Evolutionary conservation across 2,888 invertebrate species (phyloP), one percentile per base, ranked within the genome.

Genomic region (Camptogramma bilineatum): DNA sequence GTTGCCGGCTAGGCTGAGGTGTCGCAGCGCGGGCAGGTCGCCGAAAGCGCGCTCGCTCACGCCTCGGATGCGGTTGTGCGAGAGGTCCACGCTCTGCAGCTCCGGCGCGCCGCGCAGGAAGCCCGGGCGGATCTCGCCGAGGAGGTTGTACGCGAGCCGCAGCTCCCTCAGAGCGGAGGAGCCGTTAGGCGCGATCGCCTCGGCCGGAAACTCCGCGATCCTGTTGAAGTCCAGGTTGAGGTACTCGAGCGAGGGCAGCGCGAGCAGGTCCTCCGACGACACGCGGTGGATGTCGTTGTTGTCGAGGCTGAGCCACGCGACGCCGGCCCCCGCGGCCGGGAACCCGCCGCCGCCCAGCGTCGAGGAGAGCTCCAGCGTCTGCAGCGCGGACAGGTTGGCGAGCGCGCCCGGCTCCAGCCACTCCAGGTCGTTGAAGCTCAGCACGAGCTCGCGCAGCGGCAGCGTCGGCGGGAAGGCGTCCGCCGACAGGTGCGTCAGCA

Each of bases 141-240:
- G 84, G 62, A 95, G 94, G 83, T 98, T 98, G 81, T 97, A 96
- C 0, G 97, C 96, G 31, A 98, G 91, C 73, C 97, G 95, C 9
- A 97, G 93, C 79, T 97, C 97, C 56, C 95, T 95, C 61, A 98
- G 88, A 78, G 95, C 95, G 21, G 94, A 94, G 75, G 97, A 96
- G 5, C 52, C 93, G 92, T 31, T 80, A 10, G 51, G 57, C 42
- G 60, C 63, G 31, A 66, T 65, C 39, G 72, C 64, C 64, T 94
- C 94, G 39, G 93, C 93, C 0, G 97, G 97, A 70, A 98, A 90
- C 42, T 94, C 90, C 52, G 94, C 94, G 13, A 98, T 91, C 75
- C 96, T 95, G 85, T 98, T 98, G 57, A 96, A 97, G 77, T 97
- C 97, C 75, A 98, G 89, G 84, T 97, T 97, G 21, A 97, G 92